Base-by-base conservation (phyloP, 2,113 vertebrate genomes). In the Callipepla californica region DNA sequence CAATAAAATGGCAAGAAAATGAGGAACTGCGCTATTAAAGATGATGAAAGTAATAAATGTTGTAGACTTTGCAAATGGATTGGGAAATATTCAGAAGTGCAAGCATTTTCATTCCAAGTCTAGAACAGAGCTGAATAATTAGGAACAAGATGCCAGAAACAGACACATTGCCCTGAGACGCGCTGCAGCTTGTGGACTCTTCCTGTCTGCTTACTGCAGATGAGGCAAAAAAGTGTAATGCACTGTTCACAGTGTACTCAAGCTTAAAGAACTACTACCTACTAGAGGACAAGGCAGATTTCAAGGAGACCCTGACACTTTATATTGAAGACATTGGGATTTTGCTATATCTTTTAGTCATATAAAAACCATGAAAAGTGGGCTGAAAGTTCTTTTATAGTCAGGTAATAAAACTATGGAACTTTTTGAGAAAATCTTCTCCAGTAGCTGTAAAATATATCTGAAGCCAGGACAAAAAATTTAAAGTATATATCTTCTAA, bases 1-100 rank as follows among this genome's bases (percentile, higher is more conserved):
- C 73, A 95, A 94, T 92, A 94, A 94, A 95, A 92, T 79, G 69
- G 61, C 79, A 94, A 65, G 76, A 89, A 96, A 94, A 94, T 87
- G 72, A 91, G 84, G 45, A 73, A 65, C 68, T 53, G 68, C 91
- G 87, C 93, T 93, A 86, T 94, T 94, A 92, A 94, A 87, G 72
- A 96, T 77, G 69, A 91, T 80, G 79, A 95, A 94, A 96, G 94
- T 80, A 94, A 77, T 85, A 92, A 91, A 96, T 68, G 87, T 53
- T 82, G 65, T 57, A 80, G 76, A 72, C 7, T 63, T 88, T 91
- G 68, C 82, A 91, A 93, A 94, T 85, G 93, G 75, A 34, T 34
- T 80, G 47, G 34, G 75, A 66, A 80, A 76, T 62, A 85, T 85
- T 95, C 81, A 85, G 75, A 93, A 89, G 87, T 15, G 87, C 91